A percentile compares a stretch with the other conserved stretches of the same genome.
phyloP scores from a whole-genome alignment of 2,888 invertebrate species.

The Pseudoips prasinana region DNA sequence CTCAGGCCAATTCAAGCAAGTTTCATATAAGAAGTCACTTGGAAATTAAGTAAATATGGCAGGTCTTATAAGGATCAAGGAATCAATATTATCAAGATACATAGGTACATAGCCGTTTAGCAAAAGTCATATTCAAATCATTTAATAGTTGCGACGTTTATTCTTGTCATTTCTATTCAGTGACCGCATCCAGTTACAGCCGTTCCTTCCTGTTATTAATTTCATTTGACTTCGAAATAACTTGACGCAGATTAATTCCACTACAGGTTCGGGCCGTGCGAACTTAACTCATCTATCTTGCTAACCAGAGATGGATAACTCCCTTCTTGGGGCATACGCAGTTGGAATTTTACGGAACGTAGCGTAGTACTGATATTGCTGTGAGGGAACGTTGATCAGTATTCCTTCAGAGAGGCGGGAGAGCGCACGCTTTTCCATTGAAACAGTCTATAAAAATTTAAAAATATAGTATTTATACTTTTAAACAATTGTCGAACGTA shows the following conservation, averaged over 20 bases:
- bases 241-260: slow-evolving; percentile 7
- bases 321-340: slow-evolving; percentile 24
- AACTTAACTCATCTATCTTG: not conserved
- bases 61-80: too few relatives aligned
- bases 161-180: slow-evolving; percentile 45
- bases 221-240: slow-evolving; percentile 19
- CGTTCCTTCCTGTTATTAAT: slow-evolving; percentile 49
- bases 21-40: slow-evolving; percentile 35
- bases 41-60: too few relatives aligned
- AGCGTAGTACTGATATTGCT: slow-evolving; percentile 17
- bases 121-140: slow-evolving; percentile 36
- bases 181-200: slow-evolving; percentile 50
- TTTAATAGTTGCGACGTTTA: slow-evolving; percentile 38
- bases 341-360: slow-evolving; percentile 28
- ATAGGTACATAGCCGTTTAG: too few relatives aligned
- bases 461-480: too few relatives aligned
- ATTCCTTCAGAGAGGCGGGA: slow-evolving; percentile 48
- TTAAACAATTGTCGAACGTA: slow-evolving; percentile 9
- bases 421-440: slow-evolving; percentile 46
- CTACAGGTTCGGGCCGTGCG: slow-evolving; percentile 3
- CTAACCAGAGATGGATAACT: slow-evolving; percentile 43
- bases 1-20: slow-evolving; percentile 29
- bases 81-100: too few relatives aligned
- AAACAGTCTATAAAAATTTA: slow-evolving; percentile 1
- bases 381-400: slow-evolving; percentile 54